phyloP scores from a whole-genome alignment of 2,113 vertebrate species.

The Phrynosoma platyrhinos region DNA sequence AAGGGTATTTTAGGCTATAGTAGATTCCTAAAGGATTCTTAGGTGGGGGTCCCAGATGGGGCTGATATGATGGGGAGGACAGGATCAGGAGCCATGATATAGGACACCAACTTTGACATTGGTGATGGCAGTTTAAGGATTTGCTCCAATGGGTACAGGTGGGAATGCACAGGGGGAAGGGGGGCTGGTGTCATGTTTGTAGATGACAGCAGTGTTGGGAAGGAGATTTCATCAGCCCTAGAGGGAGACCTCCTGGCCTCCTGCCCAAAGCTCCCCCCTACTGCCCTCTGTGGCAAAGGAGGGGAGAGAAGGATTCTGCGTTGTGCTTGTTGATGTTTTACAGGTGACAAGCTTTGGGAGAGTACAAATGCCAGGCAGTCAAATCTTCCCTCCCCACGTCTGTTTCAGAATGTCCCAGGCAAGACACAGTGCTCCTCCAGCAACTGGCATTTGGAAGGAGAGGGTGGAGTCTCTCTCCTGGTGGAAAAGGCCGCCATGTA shows the following conservation, averaged over 20 bases:
- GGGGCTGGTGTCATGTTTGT: neutral
- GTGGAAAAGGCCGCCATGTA: neutral
- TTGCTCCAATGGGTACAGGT: neutral
- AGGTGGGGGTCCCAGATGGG: neutral
- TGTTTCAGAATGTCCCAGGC: neutral
- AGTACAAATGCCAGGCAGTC: neutral
- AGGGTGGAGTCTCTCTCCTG: neutral
- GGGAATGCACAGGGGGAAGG: neutral
- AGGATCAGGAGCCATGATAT: neutral
- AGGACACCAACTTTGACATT: neutral
- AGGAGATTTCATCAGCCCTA: neutral
- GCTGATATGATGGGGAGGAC: neutral
- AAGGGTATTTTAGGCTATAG: neutral
- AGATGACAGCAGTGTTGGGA: neutral
- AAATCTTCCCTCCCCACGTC: neutral
- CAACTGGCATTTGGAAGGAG: neutral
- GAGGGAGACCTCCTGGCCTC: neutral
- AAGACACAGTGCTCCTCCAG: too few species aligned
- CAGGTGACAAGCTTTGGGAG: neutral
- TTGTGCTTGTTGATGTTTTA: constrained; percentile 3
- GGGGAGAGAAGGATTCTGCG: neutral
- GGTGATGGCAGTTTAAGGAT: neutral
- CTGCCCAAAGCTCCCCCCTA: neutral
- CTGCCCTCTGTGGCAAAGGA: neutral
- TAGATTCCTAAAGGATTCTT: neutral